Evolutionary conservation across 2,797 vertebrate genomes (phyloP), one percentile per base, ranked within the genome.

Genomic region (Rhinophrynus dorsalis): DNA sequence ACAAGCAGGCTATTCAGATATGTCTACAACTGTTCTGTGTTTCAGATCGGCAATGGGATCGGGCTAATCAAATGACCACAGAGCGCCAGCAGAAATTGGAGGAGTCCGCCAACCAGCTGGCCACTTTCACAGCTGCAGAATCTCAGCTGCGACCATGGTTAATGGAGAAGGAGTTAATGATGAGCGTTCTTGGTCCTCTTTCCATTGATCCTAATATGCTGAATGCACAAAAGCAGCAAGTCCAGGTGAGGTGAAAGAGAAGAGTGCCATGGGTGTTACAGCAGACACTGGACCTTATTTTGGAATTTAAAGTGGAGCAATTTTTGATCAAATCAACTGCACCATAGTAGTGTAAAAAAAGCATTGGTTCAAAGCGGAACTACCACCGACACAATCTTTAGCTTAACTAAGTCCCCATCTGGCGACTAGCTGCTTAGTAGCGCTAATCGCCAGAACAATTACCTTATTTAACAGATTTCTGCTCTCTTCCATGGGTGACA

Each of bases 151-250:
- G 91, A 11, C 97, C 97, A 0, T 99, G 97, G 97, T 91, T 99
- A 9, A 84, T 85, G 80, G 97, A 99, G 85, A 99, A 99, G 82
- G 96, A 98, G 83, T 89, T 99, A 78, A 98, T 99, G 96, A 97
- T 99, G 97, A 98, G 97, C 0, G 97, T 99, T 56, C 82, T 99
- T 64, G 97, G 97, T 0, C 97, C 97, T 0, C 86, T 99, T 32
- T 98, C 97, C 79, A 97, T 99, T 59, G 97, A 99, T 80, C 95
- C 96, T 2, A 99, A 98, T 86, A 99, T 99, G 97, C 91, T 99
- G 74, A 96, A 84, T 11, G 96, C 96, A 0, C 97, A 99, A 84
- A 96, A 95, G 75, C 97, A 99, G 62, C 97, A 99, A 89, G 97
- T 91, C 10, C 97, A 99, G 96, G 97, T 98, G 75, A 82, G 85